Conservation (phyloP, 2,888 invertebrate genomes). For the Lypha dubia region DNA sequence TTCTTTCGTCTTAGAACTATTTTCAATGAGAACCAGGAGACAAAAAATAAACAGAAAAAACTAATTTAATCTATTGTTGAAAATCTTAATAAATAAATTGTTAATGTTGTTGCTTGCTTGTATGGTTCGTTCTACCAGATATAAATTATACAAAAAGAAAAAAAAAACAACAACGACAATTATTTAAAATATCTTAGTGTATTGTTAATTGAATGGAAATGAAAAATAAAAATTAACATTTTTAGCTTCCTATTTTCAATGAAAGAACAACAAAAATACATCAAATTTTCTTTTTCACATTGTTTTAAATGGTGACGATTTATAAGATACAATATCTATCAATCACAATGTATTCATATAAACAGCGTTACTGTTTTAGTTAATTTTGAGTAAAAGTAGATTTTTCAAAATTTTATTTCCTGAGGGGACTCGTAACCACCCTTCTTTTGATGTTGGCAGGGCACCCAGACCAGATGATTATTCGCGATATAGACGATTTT, state of each 20-base stretch:
- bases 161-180: no score
- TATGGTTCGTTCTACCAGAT: constrained; percentile 39
- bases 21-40: constrained; percentile 44
- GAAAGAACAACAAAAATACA: not conserved
- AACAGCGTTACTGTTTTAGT: not conserved
- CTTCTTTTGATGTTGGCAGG: no score
- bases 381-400: not conserved
- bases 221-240: constrained; percentile 12
- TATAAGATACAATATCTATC: not conserved
- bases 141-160: not conserved
- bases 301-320: constrained; percentile 24
- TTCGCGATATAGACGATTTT: no score
- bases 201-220: not conserved
- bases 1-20: constrained; percentile 42
- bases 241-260: constrained; percentile 33
- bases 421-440: no score
- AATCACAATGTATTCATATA: not conserved
- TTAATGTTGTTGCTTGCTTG: not conserved
- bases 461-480: no score
- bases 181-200: constrained; percentile 29
- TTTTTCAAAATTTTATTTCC: no score
- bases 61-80: constrained; percentile 41
- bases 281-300: constrained; percentile 2
- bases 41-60: no score
- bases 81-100: constrained; percentile 37